These are phyloP conservation scores for Penaeus chinensis DNA, from an alignment of 1,140 invertebrate species.

Conservation along the genomic window DNA sequence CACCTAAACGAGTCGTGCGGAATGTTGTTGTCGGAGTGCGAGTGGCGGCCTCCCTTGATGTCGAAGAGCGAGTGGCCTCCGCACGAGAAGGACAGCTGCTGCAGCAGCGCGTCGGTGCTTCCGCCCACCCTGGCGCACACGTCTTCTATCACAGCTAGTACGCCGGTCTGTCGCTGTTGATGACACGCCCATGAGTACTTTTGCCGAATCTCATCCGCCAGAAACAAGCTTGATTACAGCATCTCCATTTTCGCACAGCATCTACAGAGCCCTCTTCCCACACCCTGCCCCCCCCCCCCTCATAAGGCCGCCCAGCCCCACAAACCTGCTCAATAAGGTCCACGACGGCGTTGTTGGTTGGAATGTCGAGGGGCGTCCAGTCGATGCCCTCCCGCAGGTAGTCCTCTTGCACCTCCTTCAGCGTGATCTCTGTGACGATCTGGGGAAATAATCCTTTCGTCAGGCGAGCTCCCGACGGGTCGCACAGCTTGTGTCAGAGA, in stretches of 20 bases:
- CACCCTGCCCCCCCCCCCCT: too few relatives aligned
- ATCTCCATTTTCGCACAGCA: background rate
- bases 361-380: conserved; percentile 77
- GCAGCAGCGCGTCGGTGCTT: conserved; percentile 58
- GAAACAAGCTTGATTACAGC: background rate
- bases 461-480: background rate
- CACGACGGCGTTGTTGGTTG: conserved; percentile 66
- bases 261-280: background rate
- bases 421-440: conserved; percentile 70
- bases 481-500: background rate
- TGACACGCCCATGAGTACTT: background rate
- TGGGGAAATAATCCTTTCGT: conserved; percentile 12
- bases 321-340: conserved; percentile 67
- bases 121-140: conserved; percentile 47
- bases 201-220: too few relatives aligned
- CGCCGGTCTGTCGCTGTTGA: conserved; percentile 54
- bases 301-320: conserved; percentile 38
- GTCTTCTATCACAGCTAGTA: conserved; percentile 60
- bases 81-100: conserved; percentile 68
- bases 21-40: conserved; percentile 61
- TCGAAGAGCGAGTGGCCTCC: conserved; percentile 69
- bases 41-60: conserved; percentile 61
- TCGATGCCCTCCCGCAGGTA: conserved; percentile 82
- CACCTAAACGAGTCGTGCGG: conserved; percentile 62
- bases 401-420: conserved; percentile 87